Evolutionary conservation across 2,888 invertebrate genomes (phyloP).

Genomic region (Mellilla xanthometata): DNA sequence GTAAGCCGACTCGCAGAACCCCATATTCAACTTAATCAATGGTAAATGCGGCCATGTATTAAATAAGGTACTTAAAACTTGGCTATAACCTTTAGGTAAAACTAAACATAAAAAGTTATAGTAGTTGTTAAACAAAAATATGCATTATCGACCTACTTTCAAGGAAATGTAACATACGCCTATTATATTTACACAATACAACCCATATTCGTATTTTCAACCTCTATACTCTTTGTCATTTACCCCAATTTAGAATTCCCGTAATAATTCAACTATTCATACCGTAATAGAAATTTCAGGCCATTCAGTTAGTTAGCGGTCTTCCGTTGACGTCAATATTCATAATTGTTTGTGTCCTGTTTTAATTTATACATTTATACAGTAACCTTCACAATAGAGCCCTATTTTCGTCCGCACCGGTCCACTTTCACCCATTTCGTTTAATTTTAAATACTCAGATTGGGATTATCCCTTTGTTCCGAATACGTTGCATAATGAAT

Average conservation of each 20-base stretch:
- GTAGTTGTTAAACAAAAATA: too few relatives aligned
- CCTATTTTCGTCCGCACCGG: conserved; percentile 5
- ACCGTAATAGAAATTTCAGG: conserved; percentile 24
- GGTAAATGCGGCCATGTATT: too few relatives aligned
- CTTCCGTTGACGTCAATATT: conserved; percentile 39
- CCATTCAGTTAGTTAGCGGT: conserved; percentile 30
- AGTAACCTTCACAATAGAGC: conserved; percentile 26
- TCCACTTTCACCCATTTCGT: conserved; percentile 11
- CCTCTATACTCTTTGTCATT: background rate
- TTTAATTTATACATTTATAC: conserved; percentile 33
- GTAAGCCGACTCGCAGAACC: too few relatives aligned
- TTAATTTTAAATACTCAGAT: conserved; percentile 5
- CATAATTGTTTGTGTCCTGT: conserved; percentile 41
- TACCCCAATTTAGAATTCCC: conserved; percentile 18
- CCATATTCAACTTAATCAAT: too few relatives aligned
- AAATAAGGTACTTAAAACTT: too few relatives aligned
- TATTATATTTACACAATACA: too few relatives aligned
- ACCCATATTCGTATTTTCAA: too few relatives aligned
- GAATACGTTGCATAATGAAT: too few relatives aligned
- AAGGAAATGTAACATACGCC: too few relatives aligned
- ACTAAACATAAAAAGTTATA: too few relatives aligned
- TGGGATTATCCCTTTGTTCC: background rate
- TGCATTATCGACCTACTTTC: too few relatives aligned
- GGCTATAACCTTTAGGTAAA: too few relatives aligned
- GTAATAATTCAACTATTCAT: conserved; percentile 20